Conservation (phyloP, 2,888 invertebrate genomes). For the Lagria hirta region DNA sequence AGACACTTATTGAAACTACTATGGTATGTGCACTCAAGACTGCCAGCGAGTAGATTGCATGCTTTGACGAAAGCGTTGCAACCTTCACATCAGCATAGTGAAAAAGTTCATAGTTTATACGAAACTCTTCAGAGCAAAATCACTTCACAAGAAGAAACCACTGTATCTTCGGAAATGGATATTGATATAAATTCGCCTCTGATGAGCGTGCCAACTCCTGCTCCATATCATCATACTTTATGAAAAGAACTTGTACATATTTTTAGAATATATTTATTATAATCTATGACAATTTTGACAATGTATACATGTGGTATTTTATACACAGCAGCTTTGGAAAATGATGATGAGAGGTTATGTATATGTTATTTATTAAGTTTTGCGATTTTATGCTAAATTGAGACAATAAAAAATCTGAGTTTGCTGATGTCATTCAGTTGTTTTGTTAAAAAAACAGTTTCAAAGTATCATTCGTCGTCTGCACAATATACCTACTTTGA, state of each 20-base stretch:
- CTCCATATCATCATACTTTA: slow-evolving; percentile 62
- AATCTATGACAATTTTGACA: no score
- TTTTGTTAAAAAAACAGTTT: no score
- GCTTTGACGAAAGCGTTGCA: slow-evolving; percentile 80
- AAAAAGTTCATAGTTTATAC: slow-evolving; percentile 79
- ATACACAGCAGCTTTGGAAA: no score
- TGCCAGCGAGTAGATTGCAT: slow-evolving; percentile 77
- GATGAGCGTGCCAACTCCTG: slow-evolving; percentile 82
- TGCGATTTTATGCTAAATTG: no score
- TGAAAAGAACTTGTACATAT: slow-evolving; percentile 13
- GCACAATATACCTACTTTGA: no score
- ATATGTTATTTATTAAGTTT: no score
- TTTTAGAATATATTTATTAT: slow-evolving; percentile 13
- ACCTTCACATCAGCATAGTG: slow-evolving; percentile 77
- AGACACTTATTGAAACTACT: slow-evolving; percentile 87
- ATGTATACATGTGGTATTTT: no score
- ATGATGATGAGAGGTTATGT: no score
- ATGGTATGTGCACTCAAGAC: slow-evolving; percentile 86
- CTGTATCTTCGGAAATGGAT: slow-evolving; percentile 61
- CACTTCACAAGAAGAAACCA: slow-evolving; percentile 68
- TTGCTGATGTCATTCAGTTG: no score
- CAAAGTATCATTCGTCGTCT: no score
- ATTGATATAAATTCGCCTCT: slow-evolving; percentile 79
- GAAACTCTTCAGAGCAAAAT: slow-evolving; percentile 78
- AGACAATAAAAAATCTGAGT: no score